These are phyloP conservation scores for Torymus auratus DNA, from an alignment of 2,888 invertebrate species.

Conservation along the genomic window DNA sequence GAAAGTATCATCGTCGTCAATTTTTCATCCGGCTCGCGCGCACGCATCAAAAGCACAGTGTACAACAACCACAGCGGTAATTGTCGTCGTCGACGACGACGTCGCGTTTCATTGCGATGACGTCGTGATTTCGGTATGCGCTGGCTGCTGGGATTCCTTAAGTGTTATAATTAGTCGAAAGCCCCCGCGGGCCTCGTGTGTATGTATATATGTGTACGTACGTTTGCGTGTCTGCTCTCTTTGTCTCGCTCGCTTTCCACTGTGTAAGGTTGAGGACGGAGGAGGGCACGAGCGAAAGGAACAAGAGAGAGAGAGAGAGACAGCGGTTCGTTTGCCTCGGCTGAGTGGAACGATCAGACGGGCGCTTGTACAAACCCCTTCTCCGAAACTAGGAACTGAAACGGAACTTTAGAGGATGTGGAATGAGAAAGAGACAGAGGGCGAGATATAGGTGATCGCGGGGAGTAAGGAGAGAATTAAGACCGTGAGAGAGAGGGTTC, in stretches of 20 bases:
- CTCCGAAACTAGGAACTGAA: constrained; percentile 6
- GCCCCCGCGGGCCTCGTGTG: neutral
- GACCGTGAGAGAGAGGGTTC: neutral
- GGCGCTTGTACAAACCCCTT: constrained; percentile 26
- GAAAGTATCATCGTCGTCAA: too few relatives aligned
- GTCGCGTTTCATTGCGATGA: constrained; percentile 54
- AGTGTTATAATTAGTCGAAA: constrained; percentile 65
- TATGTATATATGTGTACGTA: neutral
- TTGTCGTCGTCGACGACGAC: too few relatives aligned
- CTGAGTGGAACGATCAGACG: neutral
- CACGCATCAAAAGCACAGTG: too few relatives aligned
- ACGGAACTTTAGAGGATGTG: constrained; percentile 1
- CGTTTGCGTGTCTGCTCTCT: too few relatives aligned
- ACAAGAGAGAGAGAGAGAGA: too few relatives aligned
- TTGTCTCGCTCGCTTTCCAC: too few relatives aligned
- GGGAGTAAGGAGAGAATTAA: neutral
- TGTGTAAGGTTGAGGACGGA: too few relatives aligned
- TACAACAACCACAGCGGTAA: too few relatives aligned
- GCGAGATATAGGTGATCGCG: constrained; percentile 13
- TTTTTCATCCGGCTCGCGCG: too few relatives aligned
- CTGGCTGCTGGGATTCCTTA: constrained; percentile 58
- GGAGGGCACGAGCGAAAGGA: too few relatives aligned
- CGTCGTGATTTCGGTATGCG: constrained; percentile 61
- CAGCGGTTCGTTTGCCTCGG: too few relatives aligned
- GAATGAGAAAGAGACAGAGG: constrained; percentile 4